phyloP scores from a whole-genome alignment of 2,113 vertebrate species.

The Reinhardtius hippoglossoides region DNA sequence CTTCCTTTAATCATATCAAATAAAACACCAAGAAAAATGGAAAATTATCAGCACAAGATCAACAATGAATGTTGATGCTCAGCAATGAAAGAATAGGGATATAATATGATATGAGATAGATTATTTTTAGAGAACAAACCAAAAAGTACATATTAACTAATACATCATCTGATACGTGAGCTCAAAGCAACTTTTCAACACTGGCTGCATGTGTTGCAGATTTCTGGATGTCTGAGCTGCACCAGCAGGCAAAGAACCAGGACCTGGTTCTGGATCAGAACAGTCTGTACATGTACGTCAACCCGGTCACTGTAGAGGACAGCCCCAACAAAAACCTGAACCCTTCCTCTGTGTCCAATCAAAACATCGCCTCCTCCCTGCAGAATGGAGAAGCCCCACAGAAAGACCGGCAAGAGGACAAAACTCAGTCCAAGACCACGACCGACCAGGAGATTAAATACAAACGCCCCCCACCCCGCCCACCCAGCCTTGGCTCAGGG shows the following conservation, averaged over 20 bases:
- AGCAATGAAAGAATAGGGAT: no score
- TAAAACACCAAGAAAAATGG: no score
- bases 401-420: constrained; percentile 43
- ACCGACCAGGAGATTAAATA: constrained; percentile 69
- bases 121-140: background rate
- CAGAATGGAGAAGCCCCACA: constrained; percentile 60
- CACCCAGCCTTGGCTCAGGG: constrained; percentile 69
- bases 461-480: constrained; percentile 83
- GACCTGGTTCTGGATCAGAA: constrained; percentile 47
- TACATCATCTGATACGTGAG: background rate
- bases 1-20: no score
- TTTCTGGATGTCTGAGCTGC: constrained; percentile 91
- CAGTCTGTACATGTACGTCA: constrained; percentile 87
- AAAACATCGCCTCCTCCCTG: constrained; percentile 18
- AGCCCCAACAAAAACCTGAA: constrained; percentile 59
- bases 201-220: constrained; percentile 75
- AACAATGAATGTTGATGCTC: no score
- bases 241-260: constrained; percentile 63
- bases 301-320: constrained; percentile 90
- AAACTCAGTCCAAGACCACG: constrained; percentile 48
- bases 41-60: no score
- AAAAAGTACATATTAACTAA: background rate
- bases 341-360: constrained; percentile 45
- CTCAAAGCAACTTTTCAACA: background rate
- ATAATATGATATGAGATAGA: background rate